Base-by-base conservation (phyloP, 2,888 invertebrate species). In the Netelia virgata region DNA sequence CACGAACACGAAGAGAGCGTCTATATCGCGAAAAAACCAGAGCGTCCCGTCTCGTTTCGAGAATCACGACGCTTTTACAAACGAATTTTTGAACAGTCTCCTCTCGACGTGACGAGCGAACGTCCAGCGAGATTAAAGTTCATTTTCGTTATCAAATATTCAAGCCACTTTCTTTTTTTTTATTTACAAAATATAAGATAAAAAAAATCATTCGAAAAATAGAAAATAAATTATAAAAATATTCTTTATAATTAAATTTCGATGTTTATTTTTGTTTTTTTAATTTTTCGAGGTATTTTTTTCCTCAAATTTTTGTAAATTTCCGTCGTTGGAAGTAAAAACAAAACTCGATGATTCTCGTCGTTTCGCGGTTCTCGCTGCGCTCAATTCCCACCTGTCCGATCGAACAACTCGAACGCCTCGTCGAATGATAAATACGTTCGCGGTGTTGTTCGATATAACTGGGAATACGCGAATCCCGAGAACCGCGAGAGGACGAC, bases 381-480 rank as follows among this genome's bases (percentile, higher is more conserved):
- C 28, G 28, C 28, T 28, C 28, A 28, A 28, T 28, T 28, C 6
- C 2, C 6, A 28, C 28, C 28, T 28, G 28, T 28, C 28, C 28
- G 28, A 28, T 5, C 28, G 28, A 28, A 5, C 3, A 28, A 28
- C 28, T 3, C 28, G 28, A 28, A 5, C 28, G 2, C 28, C 3
- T 0, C 59, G 81, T 84, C 69, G 80, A 86, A 88, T 88, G 87
- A 89, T 90, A 89, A 88, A 90, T 90, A 88, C 86, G 69, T 77
- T 66, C 70, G 20, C 79, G 73, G 68, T 3, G 28, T 28, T 28
- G 28, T 28, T 3, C 28, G 28, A 28, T 5, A 28, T 5, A 3
- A 3, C 28, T 5, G 28, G 1, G 23, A 23, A 23, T 23, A 23
- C 23, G 23, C 23, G n/a, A 23, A 23, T 41, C 41, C 55, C n/a